Conservation (phyloP, 2,888 invertebrate genomes). For the Calameuta filiformis region DNA sequence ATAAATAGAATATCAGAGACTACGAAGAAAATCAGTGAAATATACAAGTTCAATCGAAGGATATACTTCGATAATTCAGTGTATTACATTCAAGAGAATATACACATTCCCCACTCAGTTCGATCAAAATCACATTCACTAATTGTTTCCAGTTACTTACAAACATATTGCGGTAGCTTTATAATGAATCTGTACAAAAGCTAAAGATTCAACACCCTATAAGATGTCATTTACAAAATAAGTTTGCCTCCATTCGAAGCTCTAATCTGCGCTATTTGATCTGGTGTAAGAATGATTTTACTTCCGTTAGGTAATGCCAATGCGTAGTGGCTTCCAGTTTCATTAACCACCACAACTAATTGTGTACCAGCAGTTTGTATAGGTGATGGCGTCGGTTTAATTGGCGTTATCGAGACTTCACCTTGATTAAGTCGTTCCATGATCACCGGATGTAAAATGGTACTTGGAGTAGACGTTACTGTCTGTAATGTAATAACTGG, state of each 20-base stretch:
- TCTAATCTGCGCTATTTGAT: constrained; percentile 63
- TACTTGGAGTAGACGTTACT: constrained; percentile 28
- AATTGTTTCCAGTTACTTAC: background rate
- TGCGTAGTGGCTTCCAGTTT: constrained; percentile 63
- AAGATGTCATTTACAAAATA: constrained; percentile 40
- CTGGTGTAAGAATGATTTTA: constrained; percentile 61
- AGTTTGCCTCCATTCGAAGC: constrained; percentile 64
- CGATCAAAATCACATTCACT: background rate
- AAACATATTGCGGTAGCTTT: background rate
- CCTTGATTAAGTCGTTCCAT: constrained; percentile 60
- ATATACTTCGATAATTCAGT: background rate
- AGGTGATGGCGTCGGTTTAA: constrained; percentile 43
- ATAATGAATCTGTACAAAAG: background rate
- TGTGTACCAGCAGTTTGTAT: constrained; percentile 41
- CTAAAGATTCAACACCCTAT: background rate
- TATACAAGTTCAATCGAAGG: background rate
- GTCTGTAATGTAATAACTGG: constrained; percentile 39
- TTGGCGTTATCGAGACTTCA: constrained; percentile 59
- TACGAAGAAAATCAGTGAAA: background rate
- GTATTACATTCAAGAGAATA: background rate
- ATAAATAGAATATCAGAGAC: background rate
- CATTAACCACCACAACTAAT: constrained; percentile 61
- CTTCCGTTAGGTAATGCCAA: constrained; percentile 62
- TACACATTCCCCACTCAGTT: background rate
- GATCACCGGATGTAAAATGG: constrained; percentile 52